phyloP scores from a whole-genome alignment of 1,140 invertebrate genomes.

The Tetramorium parvispinum region DNA sequence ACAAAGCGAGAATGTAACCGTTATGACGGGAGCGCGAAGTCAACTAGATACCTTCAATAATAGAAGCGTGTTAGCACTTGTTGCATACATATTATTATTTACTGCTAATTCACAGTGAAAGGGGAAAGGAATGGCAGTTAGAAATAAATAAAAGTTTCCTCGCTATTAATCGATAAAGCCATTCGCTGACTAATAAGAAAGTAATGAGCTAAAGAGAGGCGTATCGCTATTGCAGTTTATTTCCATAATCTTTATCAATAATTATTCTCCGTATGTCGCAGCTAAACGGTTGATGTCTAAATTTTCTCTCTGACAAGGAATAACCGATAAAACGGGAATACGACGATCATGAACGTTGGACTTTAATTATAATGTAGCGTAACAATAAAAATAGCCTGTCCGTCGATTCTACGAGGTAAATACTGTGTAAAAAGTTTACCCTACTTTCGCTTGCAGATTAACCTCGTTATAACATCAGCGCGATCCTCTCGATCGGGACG shows the following conservation, averaged over 20 bases:
- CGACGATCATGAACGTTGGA: neutral
- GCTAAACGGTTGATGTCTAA: neutral
- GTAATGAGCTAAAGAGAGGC: neutral
- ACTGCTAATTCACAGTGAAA: neutral
- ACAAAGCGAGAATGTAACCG: neutral
- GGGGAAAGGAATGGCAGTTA: neutral
- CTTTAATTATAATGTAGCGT: constrained; percentile 19
- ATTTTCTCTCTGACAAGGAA: too few relatives aligned
- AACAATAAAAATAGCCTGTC: constrained; percentile 46
- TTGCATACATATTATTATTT: neutral
- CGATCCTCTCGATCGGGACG: constrained; percentile 4
- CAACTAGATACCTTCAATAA: neutral
- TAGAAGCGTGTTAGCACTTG: neutral
- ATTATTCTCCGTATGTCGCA: neutral
- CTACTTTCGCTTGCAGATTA: constrained; percentile 58
- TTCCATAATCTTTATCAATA: neutral
- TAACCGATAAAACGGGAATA: neutral
- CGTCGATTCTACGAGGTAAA: constrained; percentile 13
- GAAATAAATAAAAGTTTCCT: neutral
- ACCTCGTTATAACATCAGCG: constrained; percentile 38
- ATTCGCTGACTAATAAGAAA: neutral
- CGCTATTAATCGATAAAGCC: neutral
- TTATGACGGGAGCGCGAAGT: neutral
- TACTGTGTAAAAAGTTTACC: constrained; percentile 50
- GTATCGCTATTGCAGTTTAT: neutral